Conservation (phyloP, 2,797 vertebrate genomes). For the Bradypodion ventrale region DNA sequence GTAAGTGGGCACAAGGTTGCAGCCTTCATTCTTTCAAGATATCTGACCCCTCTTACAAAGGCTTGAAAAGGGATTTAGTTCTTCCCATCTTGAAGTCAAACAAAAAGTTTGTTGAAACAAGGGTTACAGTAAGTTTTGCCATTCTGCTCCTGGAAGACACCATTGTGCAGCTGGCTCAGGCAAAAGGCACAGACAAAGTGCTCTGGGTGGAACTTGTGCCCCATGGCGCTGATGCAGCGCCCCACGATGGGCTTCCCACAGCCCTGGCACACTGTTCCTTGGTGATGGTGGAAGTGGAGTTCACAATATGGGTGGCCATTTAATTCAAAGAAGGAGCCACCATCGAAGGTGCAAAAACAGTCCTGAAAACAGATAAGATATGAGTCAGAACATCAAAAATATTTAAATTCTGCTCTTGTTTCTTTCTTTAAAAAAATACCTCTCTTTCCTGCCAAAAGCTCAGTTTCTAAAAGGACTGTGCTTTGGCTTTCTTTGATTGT, state of each 20-base stretch:
- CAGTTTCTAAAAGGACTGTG: not conserved
- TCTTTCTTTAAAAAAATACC: not conserved
- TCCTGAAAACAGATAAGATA: conserved; percentile 74
- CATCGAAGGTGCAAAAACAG: conserved; percentile 80
- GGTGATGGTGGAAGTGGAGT: conserved; percentile 84
- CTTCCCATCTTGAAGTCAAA: conserved; percentile 50
- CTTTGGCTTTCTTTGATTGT: not conserved
- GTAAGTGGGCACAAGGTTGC: not conserved
- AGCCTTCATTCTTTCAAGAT: too few species aligned
- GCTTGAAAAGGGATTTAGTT: not conserved
- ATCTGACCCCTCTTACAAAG: not conserved
- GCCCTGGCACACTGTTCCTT: conserved; percentile 84
- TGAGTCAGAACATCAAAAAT: not conserved
- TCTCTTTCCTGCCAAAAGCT: not conserved
- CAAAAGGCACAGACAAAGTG: conserved; percentile 92
- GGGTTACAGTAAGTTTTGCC: conserved; percentile 84
- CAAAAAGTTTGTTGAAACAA: conserved; percentile 88
- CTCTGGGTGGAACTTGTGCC: conserved; percentile 89
- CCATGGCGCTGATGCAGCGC: conserved; percentile 84
- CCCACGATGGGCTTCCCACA: conserved; percentile 81
- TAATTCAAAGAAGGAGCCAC: conserved; percentile 85
- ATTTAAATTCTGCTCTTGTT: not conserved
- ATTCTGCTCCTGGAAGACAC: conserved; percentile 80
- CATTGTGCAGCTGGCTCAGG: conserved; percentile 85
- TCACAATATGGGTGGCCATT: conserved; percentile 86